These are phyloP conservation scores for Callimorpha dominula DNA, from an alignment of 2,888 invertebrate genomes.

Conservation along the genomic window DNA sequence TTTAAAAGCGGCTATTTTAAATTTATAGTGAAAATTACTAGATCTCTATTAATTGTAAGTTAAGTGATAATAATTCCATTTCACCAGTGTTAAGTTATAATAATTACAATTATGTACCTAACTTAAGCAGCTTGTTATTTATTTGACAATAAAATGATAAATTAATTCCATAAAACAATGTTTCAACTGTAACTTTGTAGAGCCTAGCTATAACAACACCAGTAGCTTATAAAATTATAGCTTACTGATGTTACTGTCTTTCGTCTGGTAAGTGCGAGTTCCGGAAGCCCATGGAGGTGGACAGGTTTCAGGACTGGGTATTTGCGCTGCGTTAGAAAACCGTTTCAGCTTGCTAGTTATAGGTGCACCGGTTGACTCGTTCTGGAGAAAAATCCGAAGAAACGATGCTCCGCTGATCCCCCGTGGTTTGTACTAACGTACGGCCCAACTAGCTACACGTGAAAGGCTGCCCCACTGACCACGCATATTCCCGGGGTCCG, in stretches of 20 bases:
- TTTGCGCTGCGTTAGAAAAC: not conserved
- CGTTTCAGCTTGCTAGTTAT: not conserved
- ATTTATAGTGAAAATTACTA: constrained; percentile 26
- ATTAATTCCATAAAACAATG: not conserved
- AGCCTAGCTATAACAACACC: too few species aligned
- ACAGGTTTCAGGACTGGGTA: too few species aligned
- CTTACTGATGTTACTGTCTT: too few species aligned
- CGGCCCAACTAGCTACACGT: not conserved
- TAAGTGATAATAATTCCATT: constrained; percentile 31
- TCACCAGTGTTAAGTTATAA: constrained; percentile 18
- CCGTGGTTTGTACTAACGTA: too few species aligned
- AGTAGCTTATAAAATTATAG: too few species aligned
- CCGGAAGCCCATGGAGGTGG: too few species aligned
- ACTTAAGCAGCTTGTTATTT: constrained; percentile 29
- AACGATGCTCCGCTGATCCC: not conserved
- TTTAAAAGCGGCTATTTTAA: not conserved
- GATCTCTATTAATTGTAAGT: constrained; percentile 38
- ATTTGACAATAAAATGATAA: constrained; percentile 41
- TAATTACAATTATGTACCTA: constrained; percentile 10
- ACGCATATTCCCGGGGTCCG: too few species aligned
- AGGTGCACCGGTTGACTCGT: not conserved
- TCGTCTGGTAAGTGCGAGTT: too few species aligned
- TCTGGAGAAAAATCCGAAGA: not conserved
- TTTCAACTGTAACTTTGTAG: not conserved
- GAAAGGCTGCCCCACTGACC: too few species aligned